Base-by-base conservation (phyloP, 2,113 vertebrate species). In the Scomber japonicus region DNA sequence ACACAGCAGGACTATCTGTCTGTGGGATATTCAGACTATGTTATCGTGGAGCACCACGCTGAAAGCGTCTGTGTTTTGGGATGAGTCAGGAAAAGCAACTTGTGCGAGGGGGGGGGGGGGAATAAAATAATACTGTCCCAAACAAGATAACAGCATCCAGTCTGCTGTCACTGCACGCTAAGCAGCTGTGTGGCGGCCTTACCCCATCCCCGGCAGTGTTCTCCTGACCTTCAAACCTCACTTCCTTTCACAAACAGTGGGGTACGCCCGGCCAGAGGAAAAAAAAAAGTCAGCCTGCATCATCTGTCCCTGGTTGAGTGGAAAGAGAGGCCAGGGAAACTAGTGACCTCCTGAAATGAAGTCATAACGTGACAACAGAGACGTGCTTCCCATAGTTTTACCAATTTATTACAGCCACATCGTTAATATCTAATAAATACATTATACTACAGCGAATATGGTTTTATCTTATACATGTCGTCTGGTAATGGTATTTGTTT, bases 171-270 rank as follows among this genome's bases (percentile, higher is more conserved):
- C 15, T 78, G 68, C 51, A 48, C 19, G 27, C 21, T n/a, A 19
- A 81, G 50, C 81, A 60, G 71, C 59, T 78, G 71, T 17, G 45
- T 16, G 5, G 48, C 24, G 61, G 72, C 59, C 53, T 85, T 63
- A 83, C 21, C 54, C 45, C 46, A 80, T 80, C 82, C 63, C 74
- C n/a, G 11, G 70, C 75, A 79, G 69, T 84, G 79, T 79, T 91
- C 87, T 67, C 81, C 85, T 85, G 90, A 92, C 93, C 89, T 93
- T 86, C 73, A 83, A 85, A 90, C 85, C 82, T 78, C 53, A 80
- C 90, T 94, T 94, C 92, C 94, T 89, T 92, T 91, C 45, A 63
- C 83, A 89, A 89, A 92, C 80, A 89, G 61, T 63, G 78, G 74
- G 45, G 56, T 59, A 71, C 54, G 46, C 65, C 72, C 49, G 14